phyloP scores from a whole-genome alignment of 2,113 vertebrate genomes.

The Xiphophorus maculatus region DNA sequence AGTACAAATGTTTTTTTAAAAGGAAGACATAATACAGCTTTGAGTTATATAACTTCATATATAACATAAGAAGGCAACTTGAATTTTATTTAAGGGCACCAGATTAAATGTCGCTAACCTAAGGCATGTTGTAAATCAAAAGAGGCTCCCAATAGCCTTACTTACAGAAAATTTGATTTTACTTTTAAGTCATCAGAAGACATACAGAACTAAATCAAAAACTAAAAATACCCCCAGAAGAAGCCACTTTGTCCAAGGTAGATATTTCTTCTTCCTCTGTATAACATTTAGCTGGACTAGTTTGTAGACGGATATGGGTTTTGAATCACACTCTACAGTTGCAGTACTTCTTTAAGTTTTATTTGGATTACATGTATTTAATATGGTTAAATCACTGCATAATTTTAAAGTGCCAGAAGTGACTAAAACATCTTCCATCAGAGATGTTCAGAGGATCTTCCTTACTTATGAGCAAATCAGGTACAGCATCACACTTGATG shows the following conservation, averaged over 20 bases:
- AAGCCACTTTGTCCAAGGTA: background rate
- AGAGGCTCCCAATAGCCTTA: background rate
- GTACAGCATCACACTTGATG: slow-evolving; percentile 4
- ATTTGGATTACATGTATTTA: background rate
- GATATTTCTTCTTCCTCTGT: background rate
- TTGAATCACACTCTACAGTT: background rate
- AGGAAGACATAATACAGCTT: background rate
- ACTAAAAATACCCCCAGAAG: background rate
- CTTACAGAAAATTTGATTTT: background rate
- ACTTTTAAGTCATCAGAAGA: background rate
- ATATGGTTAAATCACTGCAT: no score
- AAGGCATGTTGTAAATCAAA: background rate
- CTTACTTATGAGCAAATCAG: slow-evolving; percentile 1
- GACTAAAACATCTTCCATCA: background rate
- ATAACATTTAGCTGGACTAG: background rate
- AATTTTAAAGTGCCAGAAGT: background rate
- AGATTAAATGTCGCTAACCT: background rate
- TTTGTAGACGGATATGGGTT: background rate
- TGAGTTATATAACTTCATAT: background rate
- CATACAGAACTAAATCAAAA: no score
- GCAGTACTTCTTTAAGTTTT: background rate
- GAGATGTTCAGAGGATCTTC: slow-evolving; percentile 5
- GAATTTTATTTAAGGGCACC: background rate
- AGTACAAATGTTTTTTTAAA: background rate
- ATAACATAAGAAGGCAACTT: background rate